phyloP scores from a whole-genome alignment of 1,140 invertebrate species.

The Diachasma alloeum region DNA sequence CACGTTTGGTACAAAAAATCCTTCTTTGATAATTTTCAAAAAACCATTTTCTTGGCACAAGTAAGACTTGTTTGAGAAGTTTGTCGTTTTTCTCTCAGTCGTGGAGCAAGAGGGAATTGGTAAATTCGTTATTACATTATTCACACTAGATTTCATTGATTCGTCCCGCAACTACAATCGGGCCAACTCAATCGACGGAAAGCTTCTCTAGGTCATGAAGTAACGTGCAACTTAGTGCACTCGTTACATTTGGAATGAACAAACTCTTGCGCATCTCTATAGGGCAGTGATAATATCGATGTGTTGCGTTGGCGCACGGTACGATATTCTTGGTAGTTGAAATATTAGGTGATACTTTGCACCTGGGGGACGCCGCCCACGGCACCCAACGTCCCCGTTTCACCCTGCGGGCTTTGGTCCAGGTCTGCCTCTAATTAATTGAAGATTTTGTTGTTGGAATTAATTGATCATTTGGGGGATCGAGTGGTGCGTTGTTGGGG shows the following conservation, averaged over 20 bases:
- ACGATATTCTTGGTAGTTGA: neutral
- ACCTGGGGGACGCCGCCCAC: constrained; percentile 53
- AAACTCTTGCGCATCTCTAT: neutral
- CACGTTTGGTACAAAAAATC: no score
- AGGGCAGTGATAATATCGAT: constrained; percentile 44
- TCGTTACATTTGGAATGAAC: neutral
- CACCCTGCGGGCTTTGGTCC: constrained; percentile 68
- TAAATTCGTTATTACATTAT: neutral
- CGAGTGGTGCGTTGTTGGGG: neutral
- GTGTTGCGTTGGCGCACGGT: constrained; percentile 38
- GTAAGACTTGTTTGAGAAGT: no score
- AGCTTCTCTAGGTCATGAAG: neutral
- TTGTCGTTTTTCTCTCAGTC: no score
- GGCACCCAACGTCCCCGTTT: constrained; percentile 61
- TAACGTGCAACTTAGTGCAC: neutral
- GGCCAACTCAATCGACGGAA: no score
- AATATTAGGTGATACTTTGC: neutral
- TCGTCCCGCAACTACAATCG: neutral
- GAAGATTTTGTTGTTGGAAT: neutral
- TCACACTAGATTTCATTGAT: constrained; percentile 4
- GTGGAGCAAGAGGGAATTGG: neutral
- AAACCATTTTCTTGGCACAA: no score
- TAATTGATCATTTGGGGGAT: constrained; percentile 2
- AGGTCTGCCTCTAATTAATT: constrained; percentile 62
- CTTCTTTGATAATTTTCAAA: no score